Evolutionary conservation across 1,140 invertebrate genomes (phyloP).

Genomic region (Drosophila kurseongensis): DNA sequence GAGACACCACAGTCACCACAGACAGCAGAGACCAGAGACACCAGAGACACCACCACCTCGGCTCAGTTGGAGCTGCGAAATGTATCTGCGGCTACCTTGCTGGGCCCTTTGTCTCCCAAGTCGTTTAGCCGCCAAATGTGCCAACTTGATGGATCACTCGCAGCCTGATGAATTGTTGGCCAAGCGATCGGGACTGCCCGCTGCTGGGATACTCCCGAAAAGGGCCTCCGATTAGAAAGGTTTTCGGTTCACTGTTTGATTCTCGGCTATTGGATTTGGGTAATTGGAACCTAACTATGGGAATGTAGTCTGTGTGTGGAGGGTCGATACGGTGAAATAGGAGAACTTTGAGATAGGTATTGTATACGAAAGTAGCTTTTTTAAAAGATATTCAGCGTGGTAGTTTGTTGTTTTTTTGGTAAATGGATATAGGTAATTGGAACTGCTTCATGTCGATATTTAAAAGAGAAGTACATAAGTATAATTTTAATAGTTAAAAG

Average conservation of each 20-base stretch:
- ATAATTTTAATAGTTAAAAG: too few relatives aligned
- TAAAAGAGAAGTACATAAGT: too few relatives aligned
- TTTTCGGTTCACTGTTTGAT: conserved; percentile 11
- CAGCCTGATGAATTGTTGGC: conserved; percentile 48
- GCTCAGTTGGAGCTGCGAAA: conserved; percentile 62
- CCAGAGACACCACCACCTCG: conserved; percentile 10
- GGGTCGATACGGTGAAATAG: conserved; percentile 33
- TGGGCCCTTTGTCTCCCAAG: conserved; percentile 42
- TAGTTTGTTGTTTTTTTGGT: background rate
- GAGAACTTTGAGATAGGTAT: too few relatives aligned
- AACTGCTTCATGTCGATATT: background rate
- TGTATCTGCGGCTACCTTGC: conserved; percentile 77
- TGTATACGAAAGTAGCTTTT: background rate
- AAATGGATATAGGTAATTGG: background rate
- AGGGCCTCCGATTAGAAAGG: conserved; percentile 48
- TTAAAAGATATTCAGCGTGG: background rate
- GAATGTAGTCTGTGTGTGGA: conserved; percentile 40
- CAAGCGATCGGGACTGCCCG: conserved; percentile 51
- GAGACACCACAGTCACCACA: conserved; percentile 26
- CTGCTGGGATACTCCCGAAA: conserved; percentile 53
- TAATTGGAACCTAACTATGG: conserved; percentile 56
- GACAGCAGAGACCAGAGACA: conserved; percentile 22
- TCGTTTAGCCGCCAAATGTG: conserved; percentile 82
- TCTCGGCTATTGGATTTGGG: conserved; percentile 25
- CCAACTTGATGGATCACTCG: conserved; percentile 79